Evolutionary conservation across 2,113 vertebrate species (phyloP).

Genomic region (Antidorcas marsupialis): DNA sequence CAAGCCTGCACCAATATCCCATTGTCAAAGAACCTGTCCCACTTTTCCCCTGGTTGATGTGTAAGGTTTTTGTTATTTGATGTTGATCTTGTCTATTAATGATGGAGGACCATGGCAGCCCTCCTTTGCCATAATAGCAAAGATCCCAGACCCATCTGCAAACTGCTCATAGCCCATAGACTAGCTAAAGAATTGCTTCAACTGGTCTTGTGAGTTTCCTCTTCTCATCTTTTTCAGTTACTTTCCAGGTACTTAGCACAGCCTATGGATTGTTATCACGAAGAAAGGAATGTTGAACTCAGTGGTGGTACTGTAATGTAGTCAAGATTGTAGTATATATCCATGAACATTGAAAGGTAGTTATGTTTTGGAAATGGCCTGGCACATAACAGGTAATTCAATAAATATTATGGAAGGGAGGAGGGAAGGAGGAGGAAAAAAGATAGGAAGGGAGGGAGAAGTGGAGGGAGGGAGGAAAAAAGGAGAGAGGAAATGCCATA

Average conservation of each 20-base stretch:
- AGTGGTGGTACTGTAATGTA: background rate
- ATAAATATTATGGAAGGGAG: background rate
- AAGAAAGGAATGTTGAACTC: background rate
- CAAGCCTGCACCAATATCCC: background rate
- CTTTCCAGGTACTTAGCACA: background rate
- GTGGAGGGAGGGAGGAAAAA: background rate
- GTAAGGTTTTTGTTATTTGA: background rate
- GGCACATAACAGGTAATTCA: background rate
- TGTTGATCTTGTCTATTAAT: background rate
- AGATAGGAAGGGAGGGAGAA: background rate
- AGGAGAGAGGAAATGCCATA: background rate
- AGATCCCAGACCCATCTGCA: background rate
- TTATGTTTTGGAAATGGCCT: background rate
- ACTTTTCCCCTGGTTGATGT: background rate
- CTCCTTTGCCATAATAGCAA: fast-evolving
- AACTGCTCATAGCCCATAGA: background rate
- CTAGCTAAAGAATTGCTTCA: background rate
- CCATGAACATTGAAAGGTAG: background rate
- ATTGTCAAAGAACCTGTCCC: background rate
- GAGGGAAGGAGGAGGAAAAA: background rate
- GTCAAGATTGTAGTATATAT: too few species aligned
- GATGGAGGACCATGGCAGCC: too few species aligned
- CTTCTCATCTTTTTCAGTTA: background rate
- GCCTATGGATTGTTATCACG: fast-evolving
- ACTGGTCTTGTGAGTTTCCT: background rate